Evolutionary conservation across 2,797 vertebrate species (phyloP).

Genomic region (Tragopan temminckii): DNA sequence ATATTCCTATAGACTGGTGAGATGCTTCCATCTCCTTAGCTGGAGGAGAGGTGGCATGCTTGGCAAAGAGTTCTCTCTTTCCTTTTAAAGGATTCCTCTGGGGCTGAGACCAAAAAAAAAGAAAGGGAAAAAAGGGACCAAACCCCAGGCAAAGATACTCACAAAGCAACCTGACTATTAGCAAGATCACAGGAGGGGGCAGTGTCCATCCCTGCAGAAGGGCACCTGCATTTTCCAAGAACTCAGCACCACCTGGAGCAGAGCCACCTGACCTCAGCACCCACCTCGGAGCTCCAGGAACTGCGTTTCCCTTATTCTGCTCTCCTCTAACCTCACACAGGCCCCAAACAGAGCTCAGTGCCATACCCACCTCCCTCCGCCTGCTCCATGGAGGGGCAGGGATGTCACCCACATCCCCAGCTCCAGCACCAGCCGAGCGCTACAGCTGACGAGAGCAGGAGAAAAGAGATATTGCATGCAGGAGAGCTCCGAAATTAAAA

Average conservation of each 20-base stretch:
- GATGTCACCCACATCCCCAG: not conserved
- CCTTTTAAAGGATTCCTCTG: not conserved
- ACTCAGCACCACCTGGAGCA: conserved; percentile 48
- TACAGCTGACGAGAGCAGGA: not conserved
- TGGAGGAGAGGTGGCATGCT: not conserved
- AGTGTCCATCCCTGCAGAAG: conserved; percentile 21
- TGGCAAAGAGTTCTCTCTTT: not conserved
- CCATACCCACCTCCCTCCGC: not conserved
- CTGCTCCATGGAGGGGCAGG: rapidly evolving
- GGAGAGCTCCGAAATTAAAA: conserved; percentile 65
- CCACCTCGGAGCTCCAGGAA: conserved; percentile 30
- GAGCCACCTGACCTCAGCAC: conserved; percentile 4
- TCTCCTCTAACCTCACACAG: not conserved
- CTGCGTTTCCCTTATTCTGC: conserved; percentile 25
- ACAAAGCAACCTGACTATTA: not conserved
- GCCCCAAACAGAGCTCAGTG: not conserved
- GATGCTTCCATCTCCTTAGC: not conserved
- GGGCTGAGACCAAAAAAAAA: not conserved
- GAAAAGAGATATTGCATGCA: not conserved
- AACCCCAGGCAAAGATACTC: not conserved
- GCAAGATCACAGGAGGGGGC: not conserved
- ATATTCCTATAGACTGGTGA: not conserved
- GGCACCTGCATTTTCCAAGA: conserved; percentile 33
- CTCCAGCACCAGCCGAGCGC: not conserved
- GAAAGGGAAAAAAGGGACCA: not conserved